Evolutionary conservation across 92 coral and sea anemone genomes (phyloP).

Genomic region (Epizoanthus ramosus): DNA sequence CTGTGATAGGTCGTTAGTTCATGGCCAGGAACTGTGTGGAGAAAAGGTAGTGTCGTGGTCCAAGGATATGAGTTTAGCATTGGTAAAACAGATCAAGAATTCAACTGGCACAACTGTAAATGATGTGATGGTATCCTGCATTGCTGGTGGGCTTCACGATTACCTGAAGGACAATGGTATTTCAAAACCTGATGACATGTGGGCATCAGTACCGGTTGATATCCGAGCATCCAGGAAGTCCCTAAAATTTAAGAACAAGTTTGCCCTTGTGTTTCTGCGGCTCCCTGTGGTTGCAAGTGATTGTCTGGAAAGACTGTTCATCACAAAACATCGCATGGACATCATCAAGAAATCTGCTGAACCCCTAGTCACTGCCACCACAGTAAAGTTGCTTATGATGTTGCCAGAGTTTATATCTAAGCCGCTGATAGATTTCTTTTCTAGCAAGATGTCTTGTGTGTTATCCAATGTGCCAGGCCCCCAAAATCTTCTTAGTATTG

Average conservation of each 20-base stretch:
- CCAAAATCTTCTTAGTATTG: constrained; percentile 70
- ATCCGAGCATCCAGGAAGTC: constrained; percentile 82
- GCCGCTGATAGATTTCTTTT: constrained; percentile 76
- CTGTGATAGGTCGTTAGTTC: constrained; percentile 78
- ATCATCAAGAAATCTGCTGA: constrained; percentile 92
- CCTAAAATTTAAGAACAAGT: constrained; percentile 78
- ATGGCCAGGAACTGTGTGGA: constrained; percentile 86
- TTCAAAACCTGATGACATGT: constrained; percentile 77
- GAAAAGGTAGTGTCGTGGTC: constrained; percentile 91
- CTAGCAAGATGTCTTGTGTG: constrained; percentile 87
- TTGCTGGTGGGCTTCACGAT: constrained; percentile 86
- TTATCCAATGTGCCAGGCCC: constrained; percentile 98
- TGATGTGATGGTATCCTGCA: constrained; percentile 96
- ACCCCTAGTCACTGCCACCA: constrained; percentile 82
- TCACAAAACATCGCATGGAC: constrained; percentile 93
- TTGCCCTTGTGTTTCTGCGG: constrained; percentile 89
- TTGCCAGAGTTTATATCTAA: constrained; percentile 81
- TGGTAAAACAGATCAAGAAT: constrained; percentile 85
- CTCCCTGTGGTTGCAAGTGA: constrained; percentile 79
- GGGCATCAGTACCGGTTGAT: constrained; percentile 96
- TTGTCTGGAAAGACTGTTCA: constrained; percentile 77
- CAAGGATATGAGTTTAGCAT: constrained; percentile 70
- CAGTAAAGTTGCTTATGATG: constrained; percentile 79
- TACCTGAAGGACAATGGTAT: constrained; percentile 63
- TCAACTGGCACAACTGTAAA: constrained; percentile 88